These are phyloP conservation scores for Leptoclinus maculatus DNA, from an alignment of 2,797 vertebrate species.

Conservation along the genomic window DNA sequence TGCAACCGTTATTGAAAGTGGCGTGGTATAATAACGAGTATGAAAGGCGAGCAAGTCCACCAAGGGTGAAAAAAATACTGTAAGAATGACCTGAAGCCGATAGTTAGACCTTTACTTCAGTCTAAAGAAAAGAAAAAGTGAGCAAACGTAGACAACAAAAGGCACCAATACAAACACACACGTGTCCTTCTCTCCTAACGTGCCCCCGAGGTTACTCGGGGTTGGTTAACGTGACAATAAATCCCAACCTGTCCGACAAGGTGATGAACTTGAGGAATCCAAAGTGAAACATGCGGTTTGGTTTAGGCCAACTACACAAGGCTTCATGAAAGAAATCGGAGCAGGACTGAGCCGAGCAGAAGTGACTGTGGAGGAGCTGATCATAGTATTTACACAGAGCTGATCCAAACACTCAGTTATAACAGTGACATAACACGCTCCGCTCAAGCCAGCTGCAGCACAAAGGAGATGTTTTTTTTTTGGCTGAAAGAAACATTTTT, in stretches of 20 bases:
- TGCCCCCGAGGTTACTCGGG: constrained; percentile 45
- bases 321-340: constrained; percentile 11
- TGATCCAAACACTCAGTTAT: constrained; percentile 9
- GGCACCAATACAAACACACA: neutral
- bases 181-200: constrained; percentile 42
- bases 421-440: neutral
- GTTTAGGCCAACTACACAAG: constrained; percentile 5
- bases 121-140: neutral
- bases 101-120: neutral
- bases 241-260: constrained; percentile 48
- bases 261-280: constrained; percentile 24
- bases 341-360: neutral
- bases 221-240: constrained; percentile 81
- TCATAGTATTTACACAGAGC: neutral
- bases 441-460: neutral
- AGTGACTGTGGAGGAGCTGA: neutral
- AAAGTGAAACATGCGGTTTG: constrained; percentile 2
- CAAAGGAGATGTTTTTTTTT: neutral
- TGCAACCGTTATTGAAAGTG: neutral
- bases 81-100: neutral
- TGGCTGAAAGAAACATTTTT: neutral
- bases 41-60: neutral
- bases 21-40: neutral
- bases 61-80: neutral
- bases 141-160: constrained; percentile 2